Base-by-base conservation (phyloP, 2,888 invertebrate genomes). In the Mythimna ferrago region DNA sequence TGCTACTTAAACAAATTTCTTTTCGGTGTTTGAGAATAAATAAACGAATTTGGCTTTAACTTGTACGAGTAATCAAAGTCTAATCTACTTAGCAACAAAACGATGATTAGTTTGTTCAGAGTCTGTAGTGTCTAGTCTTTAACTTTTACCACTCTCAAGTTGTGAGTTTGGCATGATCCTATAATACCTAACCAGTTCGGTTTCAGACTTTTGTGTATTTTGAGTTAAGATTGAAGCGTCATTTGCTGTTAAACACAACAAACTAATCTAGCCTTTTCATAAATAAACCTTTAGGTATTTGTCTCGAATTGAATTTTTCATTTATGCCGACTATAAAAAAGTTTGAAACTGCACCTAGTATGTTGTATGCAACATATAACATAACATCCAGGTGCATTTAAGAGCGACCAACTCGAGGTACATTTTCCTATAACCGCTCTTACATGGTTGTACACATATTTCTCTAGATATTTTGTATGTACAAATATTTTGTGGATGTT, bases 11-110 rank as follows among this genome's bases (percentile, higher is more conserved):
- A 41, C 10, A 19, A 44, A 9, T 41, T 66, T 57, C 54, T 21
- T 57, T 48, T 74, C n/a, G 19, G 14, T 21, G 51, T 66, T 66
- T 51, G 41, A 11, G 51, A 16, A 58, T 41, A 41, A 76, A 21
- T 75, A 66, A 57, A 19, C 3, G 32, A 57, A 66, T 41, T 51
- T 38, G 19, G 5, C 2, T 32, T 56, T 19, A 57, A n/a, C 16
- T 67, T 7, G 19, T 26, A 26, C 26, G 26, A 26, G 26, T 35
- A 16, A 41, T 11, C n/a, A 41, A 16, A 0, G 6, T 51, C 32
- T 7, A 26, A 14, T 35, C 9, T 44, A 44, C 9, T 73, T 19
- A 26, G 14, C 3, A 56, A 32, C 9, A 57, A 21, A 60, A 26
- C 11, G 14, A 21, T 38, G 3, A 48, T 35, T 19, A 26, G 32